phyloP scores from a whole-genome alignment of 2,797 vertebrate species.

The Euthynnus affinis region DNA sequence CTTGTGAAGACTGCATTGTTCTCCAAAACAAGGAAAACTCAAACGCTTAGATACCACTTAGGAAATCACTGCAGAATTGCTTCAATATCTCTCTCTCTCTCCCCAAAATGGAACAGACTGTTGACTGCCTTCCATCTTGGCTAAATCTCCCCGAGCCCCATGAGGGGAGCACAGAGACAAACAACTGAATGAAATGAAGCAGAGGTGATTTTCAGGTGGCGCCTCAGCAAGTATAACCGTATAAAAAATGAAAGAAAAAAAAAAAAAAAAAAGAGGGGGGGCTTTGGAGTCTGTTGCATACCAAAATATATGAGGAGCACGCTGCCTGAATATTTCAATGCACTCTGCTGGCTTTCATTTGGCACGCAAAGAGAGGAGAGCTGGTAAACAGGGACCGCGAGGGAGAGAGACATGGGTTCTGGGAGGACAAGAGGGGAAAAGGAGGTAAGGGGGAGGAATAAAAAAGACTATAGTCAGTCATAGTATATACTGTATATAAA shows the following conservation, averaged over 20 bases:
- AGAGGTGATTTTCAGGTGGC: slow-evolving; percentile 73
- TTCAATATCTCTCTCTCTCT: slow-evolving; percentile 45
- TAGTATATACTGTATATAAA: slow-evolving; percentile 8
- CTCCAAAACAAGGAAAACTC: slow-evolving; percentile 40
- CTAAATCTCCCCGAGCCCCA: slow-evolving; percentile 53
- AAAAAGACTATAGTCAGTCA: slow-evolving; percentile 14
- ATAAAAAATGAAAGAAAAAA: slow-evolving; percentile 41
- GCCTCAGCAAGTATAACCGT: slow-evolving; percentile 46
- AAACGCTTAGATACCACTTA: slow-evolving; percentile 57
- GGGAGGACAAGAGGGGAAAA: slow-evolving; percentile 27
- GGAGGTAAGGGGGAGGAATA: neutral
- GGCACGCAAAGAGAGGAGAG: slow-evolving; percentile 19
- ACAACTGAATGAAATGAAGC: slow-evolving; percentile 71
- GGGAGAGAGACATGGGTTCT: slow-evolving; percentile 2
- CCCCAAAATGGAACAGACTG: slow-evolving; percentile 56
- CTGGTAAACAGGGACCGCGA: slow-evolving; percentile 8
- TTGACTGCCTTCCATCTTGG: slow-evolving; percentile 62
- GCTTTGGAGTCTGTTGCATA: slow-evolving; percentile 62
- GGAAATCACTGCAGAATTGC: slow-evolving; percentile 65
- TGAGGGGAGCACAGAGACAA: slow-evolving; percentile 37
- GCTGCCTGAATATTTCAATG: slow-evolving; percentile 60
- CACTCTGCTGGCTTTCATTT: slow-evolving; percentile 50
- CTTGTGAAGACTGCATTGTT: slow-evolving; percentile 43
- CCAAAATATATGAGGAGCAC: slow-evolving; percentile 43
- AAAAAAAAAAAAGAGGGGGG: slow-evolving; percentile 5